These are phyloP conservation scores for Theonella swinhoei DNA, from an alignment of 37 sponge, comb jelly and placozoan species.

Conservation along the genomic window DNA sequence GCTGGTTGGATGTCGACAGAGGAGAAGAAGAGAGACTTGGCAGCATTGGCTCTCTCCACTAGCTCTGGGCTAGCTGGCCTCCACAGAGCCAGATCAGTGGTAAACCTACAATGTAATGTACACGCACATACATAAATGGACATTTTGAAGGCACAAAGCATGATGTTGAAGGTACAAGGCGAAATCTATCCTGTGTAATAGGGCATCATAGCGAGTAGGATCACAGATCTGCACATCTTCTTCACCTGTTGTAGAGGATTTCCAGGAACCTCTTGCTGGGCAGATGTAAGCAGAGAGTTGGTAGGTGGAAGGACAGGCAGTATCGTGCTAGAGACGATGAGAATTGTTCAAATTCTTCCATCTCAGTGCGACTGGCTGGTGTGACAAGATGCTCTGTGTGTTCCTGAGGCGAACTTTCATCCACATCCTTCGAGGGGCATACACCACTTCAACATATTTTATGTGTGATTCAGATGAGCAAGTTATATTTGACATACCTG, in stretches of 20 bases:
- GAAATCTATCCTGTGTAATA: background rate
- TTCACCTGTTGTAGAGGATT: constrained; percentile 67
- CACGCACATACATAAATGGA: background rate
- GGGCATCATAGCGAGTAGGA: background rate
- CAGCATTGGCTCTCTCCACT: constrained; percentile 52
- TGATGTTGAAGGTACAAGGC: background rate
- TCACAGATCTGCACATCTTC: background rate
- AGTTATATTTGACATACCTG: background rate
- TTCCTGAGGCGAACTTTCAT: constrained; percentile 4
- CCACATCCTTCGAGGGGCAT: too few species aligned
- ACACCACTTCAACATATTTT: background rate
- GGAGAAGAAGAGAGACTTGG: constrained; percentile 44
- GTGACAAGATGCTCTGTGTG: constrained; percentile 55
- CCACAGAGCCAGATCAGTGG: constrained; percentile 63
- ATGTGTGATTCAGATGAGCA: too few species aligned
- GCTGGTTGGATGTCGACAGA: constrained; percentile 66
- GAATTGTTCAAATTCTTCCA: constrained; percentile 63
- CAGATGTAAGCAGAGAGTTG: constrained; percentile 55
- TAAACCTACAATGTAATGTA: constrained; percentile 39
- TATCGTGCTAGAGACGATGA: constrained; percentile 14
- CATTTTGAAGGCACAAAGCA: too few species aligned
- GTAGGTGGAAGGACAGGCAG: constrained; percentile 34
- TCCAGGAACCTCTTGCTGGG: constrained; percentile 72
- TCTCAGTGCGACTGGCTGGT: constrained; percentile 64
- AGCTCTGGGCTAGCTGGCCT: constrained; percentile 56